Percentiles rank a stretch among this genome's conserved stretches.
Conservation (phyloP, 2,113 vertebrate species). For the Ramphastos sulfuratus region DNA sequence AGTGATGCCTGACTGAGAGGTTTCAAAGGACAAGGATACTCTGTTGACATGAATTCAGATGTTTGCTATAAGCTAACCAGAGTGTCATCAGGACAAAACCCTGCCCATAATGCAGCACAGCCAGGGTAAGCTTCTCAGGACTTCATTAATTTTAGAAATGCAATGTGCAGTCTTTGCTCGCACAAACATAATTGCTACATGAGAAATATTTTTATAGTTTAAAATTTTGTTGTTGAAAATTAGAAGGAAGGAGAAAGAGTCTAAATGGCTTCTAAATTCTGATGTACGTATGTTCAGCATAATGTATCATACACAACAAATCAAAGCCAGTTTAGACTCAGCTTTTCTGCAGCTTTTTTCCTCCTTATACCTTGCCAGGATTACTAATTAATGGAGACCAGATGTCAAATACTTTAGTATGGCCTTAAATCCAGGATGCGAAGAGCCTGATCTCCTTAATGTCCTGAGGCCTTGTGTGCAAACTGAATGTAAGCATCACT, state of each 20-base stretch:
- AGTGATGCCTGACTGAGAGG: fast-evolving
- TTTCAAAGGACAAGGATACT: background rate
- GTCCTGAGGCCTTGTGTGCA: background rate
- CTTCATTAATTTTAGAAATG: background rate
- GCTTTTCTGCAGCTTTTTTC: background rate
- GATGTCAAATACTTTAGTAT: background rate
- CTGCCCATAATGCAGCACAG: background rate
- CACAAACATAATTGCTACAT: background rate
- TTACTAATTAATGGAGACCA: conserved; percentile 20
- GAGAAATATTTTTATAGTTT: background rate
- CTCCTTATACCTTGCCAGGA: background rate
- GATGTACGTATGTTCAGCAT: background rate
- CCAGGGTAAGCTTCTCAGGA: background rate
- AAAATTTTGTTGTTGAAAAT: background rate
- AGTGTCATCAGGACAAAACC: background rate
- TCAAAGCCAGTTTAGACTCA: background rate
- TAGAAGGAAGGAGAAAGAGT: background rate
- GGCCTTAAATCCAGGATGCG: background rate
- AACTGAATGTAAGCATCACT: background rate
- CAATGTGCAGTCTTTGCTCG: background rate
- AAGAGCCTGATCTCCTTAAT: background rate
- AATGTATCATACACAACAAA: background rate
- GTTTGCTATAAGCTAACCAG: background rate
- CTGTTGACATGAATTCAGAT: background rate
- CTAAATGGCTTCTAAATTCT: background rate